Evolutionary conservation across 2,797 vertebrate species (phyloP), one percentile per base, ranked within the genome.

Genomic region (Acipenser ruthenus): DNA sequence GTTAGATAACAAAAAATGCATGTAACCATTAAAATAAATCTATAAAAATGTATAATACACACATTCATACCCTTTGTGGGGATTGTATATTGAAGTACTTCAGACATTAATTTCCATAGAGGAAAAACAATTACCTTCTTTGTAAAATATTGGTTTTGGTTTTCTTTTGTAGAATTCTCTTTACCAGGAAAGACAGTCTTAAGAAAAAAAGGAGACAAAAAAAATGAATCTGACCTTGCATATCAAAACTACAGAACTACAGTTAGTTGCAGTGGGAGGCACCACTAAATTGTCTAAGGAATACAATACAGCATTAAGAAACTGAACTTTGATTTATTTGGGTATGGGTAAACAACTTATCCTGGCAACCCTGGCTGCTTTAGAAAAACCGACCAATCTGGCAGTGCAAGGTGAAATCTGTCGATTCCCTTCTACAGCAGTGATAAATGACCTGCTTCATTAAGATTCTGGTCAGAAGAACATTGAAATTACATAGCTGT

Each of bases 111-210:
- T 37, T 37, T 37, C 37, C 37, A 37, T 4, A 37, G 0, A 37
- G 37, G 3, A 37, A 37, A 37, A 37, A 37, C 37, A 37, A 37
- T 37, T 37, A 37, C 37, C 37, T 37, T 37, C 37, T 55, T 55
- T 8, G 53, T 55, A 63, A 11, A 51, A 52, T 48, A 11, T 49
- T 53, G 9, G 7, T 55, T 55, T n/a, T 55, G 53, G 10, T n/a
- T 55, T 10, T 88, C 87, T 87, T 89, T 89, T 82, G 88, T 81
- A 82, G 87, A 78, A 81, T 87, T 87, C 80, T 90, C 86, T 87
- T 85, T 89, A 87, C 75, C 77, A 68, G 89, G 86, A 78, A 84
- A 87, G 83, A 86, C 89, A 90, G 89, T 90, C 89, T 90, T 89
- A 79, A 83, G 79, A 80, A 74, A 85, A 72, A 66, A 70, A 69